Evolutionary conservation across 1,140 invertebrate species (phyloP).

Genomic region (Ylistrum balloti): DNA sequence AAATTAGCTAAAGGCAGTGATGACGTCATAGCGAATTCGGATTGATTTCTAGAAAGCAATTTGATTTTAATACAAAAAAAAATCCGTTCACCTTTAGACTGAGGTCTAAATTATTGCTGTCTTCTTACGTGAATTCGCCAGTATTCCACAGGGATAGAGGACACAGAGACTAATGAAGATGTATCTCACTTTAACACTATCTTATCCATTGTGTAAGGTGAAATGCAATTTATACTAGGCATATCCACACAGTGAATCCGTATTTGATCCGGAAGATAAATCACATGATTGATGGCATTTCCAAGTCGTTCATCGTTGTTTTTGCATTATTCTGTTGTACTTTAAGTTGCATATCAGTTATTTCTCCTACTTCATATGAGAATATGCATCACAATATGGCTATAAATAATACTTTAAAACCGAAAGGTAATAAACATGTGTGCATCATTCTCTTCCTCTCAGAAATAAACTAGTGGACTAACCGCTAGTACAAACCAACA

Average conservation of each 20-base stretch:
- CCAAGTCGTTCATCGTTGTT: too few relatives aligned
- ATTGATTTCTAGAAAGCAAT: background rate
- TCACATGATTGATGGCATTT: too few relatives aligned
- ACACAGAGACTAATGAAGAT: background rate
- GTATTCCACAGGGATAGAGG: background rate
- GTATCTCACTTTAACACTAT: background rate
- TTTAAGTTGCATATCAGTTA: too few relatives aligned
- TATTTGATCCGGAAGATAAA: too few relatives aligned
- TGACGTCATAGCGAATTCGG: background rate
- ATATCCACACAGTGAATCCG: background rate
- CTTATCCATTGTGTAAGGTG: background rate
- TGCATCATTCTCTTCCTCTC: too few relatives aligned
- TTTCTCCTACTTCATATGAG: too few relatives aligned
- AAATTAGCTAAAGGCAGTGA: background rate
- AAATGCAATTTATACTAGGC: background rate
- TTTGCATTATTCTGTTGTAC: too few relatives aligned
- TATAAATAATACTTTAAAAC: too few relatives aligned
- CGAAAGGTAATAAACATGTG: too few relatives aligned
- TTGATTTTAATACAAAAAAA: background rate
- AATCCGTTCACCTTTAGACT: background rate
- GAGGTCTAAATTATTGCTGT: background rate
- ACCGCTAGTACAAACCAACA: too few relatives aligned
- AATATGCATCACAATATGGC: too few relatives aligned
- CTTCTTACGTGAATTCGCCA: background rate
- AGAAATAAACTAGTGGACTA: too few relatives aligned